Evolutionary conservation across 2,888 invertebrate species (phyloP), one percentile per base, ranked within the genome.

Genomic region (Brachylomia viminalis): DNA sequence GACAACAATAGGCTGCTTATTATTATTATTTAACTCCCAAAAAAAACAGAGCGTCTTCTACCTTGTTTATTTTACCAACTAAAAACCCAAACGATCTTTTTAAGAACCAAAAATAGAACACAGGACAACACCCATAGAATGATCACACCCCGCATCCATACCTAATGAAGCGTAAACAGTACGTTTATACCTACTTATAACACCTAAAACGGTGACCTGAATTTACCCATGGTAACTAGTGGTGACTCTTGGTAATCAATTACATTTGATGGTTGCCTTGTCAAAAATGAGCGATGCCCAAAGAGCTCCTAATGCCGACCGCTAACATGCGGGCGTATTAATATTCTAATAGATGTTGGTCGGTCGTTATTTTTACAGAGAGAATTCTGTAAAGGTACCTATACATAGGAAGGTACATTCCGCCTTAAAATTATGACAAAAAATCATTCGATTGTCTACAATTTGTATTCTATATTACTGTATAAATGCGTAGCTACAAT

Each of bases 241-340:
- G 27, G 42, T 47, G 49, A 17, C 27, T 23, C 58, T 74, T 49
- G 56, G 77, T 73, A 77, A 80, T 84, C 80, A 83, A 77, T 83
- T 80, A 80, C 47, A 27, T 64, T 69, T 76, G 71, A 84, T 61
- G 52, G 76, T 27, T 30, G 71, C 45, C 77, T 73, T 80, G 83
- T 77, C 83, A 83, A 76, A 80, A 80, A 84, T 83, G 77, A 80
- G 47, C 47, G 84, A 83, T 80, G 76, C 20, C 45, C 52, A 23
- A 82, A 75, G 80, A 82, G 70, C 70, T 62, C 72, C n/a, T 56
- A 72, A 82, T 72, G 67, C 64, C 5, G 23, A n/a, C 27, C 7
- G n/a, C 52, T n/a, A 70, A 70, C 58, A 62, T 27, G 45, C n/a
- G 23, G 10, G 27, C 15, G 4, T 65, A 66, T 75, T 79, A 71